phyloP scores from a whole-genome alignment of 2,888 invertebrate species.

The Callimorpha dominula region DNA sequence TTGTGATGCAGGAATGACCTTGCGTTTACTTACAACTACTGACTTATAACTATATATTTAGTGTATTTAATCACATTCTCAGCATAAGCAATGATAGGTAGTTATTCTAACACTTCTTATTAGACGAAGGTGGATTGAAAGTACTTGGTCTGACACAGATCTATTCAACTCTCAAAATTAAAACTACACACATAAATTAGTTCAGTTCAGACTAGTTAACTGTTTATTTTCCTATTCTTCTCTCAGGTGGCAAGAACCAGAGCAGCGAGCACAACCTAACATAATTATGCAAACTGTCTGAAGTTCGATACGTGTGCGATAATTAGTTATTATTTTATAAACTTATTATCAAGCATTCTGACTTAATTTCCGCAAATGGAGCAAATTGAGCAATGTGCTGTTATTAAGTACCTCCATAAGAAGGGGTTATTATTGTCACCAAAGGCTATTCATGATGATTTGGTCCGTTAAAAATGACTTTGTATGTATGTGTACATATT shows the following conservation, averaged over 20 bases:
- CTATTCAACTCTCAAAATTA: neutral
- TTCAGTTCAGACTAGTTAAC: slow-evolving; percentile 7
- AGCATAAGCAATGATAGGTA: no score
- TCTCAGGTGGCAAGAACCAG: no score
- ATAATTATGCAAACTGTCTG: no score
- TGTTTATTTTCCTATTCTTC: no score
- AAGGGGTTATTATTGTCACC: neutral
- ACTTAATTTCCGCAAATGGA: neutral
- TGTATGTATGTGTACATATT: no score
- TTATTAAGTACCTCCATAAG: slow-evolving; percentile 7
- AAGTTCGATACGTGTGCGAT: neutral
- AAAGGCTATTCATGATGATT: neutral
- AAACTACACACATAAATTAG: slow-evolving; percentile 1
- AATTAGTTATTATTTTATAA: neutral
- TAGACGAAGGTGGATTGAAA: no score
- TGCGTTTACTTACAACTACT: neutral
- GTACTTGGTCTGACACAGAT: neutral
- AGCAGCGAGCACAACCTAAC: no score
- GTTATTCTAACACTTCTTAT: no score
- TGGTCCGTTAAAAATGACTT: no score
- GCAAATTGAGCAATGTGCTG: slow-evolving; percentile 3
- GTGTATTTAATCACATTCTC: no score
- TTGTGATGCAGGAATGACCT: neutral
- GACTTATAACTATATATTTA: neutral
- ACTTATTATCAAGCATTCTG: neutral